Percentiles rank a stretch among this genome's conserved stretches.
These are phyloP conservation scores for Blastomussa wellsi DNA, from an alignment of 92 coral and sea anemone genomes.

Conservation along the genomic window DNA sequence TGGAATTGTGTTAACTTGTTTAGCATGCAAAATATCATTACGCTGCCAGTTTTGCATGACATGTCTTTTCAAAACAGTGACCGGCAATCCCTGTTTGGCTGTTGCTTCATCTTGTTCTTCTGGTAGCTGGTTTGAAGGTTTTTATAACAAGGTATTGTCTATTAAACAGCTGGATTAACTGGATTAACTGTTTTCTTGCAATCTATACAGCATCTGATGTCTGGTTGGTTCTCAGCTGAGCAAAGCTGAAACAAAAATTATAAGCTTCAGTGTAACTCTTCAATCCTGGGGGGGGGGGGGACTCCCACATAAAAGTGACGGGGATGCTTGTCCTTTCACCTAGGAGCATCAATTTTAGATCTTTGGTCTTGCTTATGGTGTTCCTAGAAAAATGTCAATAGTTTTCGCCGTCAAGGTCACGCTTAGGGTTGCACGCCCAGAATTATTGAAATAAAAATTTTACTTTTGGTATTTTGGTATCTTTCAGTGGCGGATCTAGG, in stretches of 20 bases:
- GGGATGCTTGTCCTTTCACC: too few relatives aligned
- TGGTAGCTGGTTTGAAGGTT: not conserved
- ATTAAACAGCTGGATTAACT: not conserved
- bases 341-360: too few relatives aligned
- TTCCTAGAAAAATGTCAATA: too few relatives aligned
- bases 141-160: not conserved
- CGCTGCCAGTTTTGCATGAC: too few relatives aligned
- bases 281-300: not conserved
- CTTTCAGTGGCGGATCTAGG: too few relatives aligned
- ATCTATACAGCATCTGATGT: conserved; percentile 14
- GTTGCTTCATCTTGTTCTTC: not conserved
- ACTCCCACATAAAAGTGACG: not conserved
- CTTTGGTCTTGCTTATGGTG: too few relatives aligned
- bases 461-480: too few relatives aligned
- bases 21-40: too few relatives aligned
- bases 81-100: not conserved
- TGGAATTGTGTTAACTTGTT: too few relatives aligned
- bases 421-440: too few relatives aligned
- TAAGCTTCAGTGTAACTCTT: not conserved
- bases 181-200: not conserved
- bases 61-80: not conserved
- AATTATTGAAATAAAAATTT: too few relatives aligned
- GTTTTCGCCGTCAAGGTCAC: too few relatives aligned
- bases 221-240: conserved; percentile 7
- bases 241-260: conserved; percentile 1